Evolutionary conservation across 2,888 invertebrate species (phyloP), one percentile per base, ranked within the genome.

Genomic region (Leucophenga maculata): DNA sequence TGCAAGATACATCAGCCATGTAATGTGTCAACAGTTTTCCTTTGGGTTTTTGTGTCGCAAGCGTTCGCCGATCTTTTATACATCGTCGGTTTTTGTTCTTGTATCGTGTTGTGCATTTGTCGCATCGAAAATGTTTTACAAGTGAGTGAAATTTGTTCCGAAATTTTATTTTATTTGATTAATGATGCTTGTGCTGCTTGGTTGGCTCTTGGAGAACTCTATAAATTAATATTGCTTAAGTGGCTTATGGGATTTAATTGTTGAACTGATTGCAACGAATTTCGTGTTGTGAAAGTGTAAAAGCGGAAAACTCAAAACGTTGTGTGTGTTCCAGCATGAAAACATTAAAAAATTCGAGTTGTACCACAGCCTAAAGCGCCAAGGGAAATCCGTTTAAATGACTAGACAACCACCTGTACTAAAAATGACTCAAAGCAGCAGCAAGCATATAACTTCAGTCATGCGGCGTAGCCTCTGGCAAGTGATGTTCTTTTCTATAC

Each of bases 91-190:
- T 67, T 72, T 71, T 65, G 60, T 68, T 66, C 65, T 72, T 65
- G 73, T 73, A 75, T 78, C 31, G 48, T 52, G 50, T 32, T 48
- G 26, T 26, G 20, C 20, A 44, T 65, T 64, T 57, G 65, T 72
- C 65, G 73, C 72, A 78, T 77, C 22, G 54, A 67, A 50, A 48
- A 80, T 83, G 78, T 84, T 77, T 72, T 50, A 78, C 80, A 80
- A 82, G 73, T 78, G 75, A 84, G 75, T 78, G 72, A 83, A 77
- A 78, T 77, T 72, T 60, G 54, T 64, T 16, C 39, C 11, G 66
- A 31, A 32, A 57, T 50, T 55, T 62, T 50, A 14, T 46, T 39
- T 74, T 69, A 76, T 79, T 75, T 80, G 80, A 80, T 83, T 83
- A 82, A 80, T 80, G 80, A 72, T 71, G 18, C 50, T 16, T 14